A percentile compares a stretch with the other conserved stretches of the same genome.
These are phyloP conservation scores for Sebastolobus alascanus DNA, from an alignment of 2,797 vertebrate genomes.

Conservation along the genomic window DNA sequence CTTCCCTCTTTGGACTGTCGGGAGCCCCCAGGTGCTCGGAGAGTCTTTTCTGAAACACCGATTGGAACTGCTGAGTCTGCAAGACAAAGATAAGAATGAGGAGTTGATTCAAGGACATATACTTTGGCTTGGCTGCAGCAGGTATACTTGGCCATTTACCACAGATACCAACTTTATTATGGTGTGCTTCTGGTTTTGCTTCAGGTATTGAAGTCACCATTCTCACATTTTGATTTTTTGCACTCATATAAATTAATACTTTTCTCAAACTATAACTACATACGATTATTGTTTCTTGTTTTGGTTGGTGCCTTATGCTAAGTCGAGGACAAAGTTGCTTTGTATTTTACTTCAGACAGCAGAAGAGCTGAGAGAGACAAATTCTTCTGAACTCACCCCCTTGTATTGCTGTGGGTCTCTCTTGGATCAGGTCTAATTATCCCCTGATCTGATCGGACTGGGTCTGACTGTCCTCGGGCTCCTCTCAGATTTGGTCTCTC, in stretches of 20 bases:
- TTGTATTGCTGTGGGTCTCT: background rate
- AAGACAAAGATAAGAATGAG: conserved; percentile 22
- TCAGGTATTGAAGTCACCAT: background rate
- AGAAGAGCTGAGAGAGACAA: background rate
- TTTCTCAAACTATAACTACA: background rate
- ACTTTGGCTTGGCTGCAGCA: background rate
- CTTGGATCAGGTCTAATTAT: background rate
- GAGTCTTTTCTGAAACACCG: conserved; percentile 65
- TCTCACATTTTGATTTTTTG: background rate
- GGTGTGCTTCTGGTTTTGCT: background rate
- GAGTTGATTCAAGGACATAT: conserved; percentile 19
- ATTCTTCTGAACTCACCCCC: background rate
- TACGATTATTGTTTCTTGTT: background rate
- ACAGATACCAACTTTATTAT: background rate
- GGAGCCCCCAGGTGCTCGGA: conserved; percentile 52
- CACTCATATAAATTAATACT: background rate
- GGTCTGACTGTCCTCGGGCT: background rate
- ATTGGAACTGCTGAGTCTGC: conserved; percentile 65
- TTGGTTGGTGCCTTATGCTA: no score
- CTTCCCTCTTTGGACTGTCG: conserved; percentile 48
- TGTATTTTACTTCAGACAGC: background rate
- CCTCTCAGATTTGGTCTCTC: background rate
- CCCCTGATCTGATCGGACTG: background rate
- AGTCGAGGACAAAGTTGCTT: background rate
- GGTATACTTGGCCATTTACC: conserved; percentile 24